Evolutionary conservation across 2,113 vertebrate genomes (phyloP).

Genomic region (Atherinomorus stipes): DNA sequence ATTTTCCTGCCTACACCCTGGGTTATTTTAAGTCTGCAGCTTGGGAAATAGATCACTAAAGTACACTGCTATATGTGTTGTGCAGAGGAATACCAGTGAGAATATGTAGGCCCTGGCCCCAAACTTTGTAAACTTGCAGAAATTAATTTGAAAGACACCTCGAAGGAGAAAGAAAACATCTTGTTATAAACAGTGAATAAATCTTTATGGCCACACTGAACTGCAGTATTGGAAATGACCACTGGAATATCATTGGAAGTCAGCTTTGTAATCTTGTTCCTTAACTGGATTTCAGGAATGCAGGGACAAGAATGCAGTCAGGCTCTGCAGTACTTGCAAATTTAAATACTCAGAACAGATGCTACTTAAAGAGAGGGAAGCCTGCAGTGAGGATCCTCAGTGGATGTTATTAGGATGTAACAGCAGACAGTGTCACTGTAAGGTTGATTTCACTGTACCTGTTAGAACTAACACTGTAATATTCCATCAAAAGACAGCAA

Average conservation of each 20-base stretch:
- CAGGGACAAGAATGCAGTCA: conserved; percentile 11
- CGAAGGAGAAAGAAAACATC: conserved; percentile 21
- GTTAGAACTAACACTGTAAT: no score
- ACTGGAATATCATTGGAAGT: conserved; percentile 34
- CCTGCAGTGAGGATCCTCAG: no score
- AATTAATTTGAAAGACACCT: conserved; percentile 32
- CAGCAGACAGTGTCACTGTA: no score
- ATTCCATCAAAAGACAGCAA: no score
- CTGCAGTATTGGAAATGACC: conserved; percentile 9
- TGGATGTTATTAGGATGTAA: no score
- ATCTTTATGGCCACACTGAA: conserved; percentile 34
- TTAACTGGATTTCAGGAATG: conserved; percentile 6
- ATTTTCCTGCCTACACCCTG: conserved; percentile 33
- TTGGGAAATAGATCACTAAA: conserved; percentile 25
- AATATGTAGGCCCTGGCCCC: conserved; percentile 11
- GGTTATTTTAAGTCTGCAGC: conserved; percentile 24
- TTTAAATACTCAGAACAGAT: neutral
- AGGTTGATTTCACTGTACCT: no score
- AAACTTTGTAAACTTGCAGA: conserved; percentile 10
- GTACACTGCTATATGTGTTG: conserved; percentile 48
- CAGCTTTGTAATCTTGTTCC: conserved; percentile 16
- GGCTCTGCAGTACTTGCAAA: neutral
- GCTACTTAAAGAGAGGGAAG: no score
- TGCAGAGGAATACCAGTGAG: conserved; percentile 1
- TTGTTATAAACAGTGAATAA: conserved; percentile 19